Percentiles rank a stretch among this genome's conserved stretches.
These are phyloP conservation scores for Pentamera pediparva DNA, from an alignment of 53 echinoderm and acorn worm species.

Conservation along the genomic window DNA sequence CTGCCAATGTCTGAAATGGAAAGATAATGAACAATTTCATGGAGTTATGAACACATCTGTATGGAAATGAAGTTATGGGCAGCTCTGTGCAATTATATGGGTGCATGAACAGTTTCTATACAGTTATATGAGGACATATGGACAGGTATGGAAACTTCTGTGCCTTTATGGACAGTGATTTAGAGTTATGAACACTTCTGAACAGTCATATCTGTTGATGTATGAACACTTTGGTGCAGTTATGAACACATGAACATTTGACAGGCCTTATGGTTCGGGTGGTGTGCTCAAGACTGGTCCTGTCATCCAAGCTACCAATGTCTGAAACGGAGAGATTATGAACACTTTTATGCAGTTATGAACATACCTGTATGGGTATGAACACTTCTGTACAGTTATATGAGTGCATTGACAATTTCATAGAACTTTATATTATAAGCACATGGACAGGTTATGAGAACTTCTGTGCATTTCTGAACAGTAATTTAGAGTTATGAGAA, in stretches of 20 bases:
- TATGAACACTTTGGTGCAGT: no score
- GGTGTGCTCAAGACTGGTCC: conserved; percentile 56
- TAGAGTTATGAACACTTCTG: no score
- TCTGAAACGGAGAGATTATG: conserved; percentile 19
- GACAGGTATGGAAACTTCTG: neutral
- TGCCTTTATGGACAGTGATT: no score
- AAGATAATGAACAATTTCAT: neutral
- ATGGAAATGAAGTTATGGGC: neutral
- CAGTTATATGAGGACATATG: neutral
- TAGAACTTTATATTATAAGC: neutral
- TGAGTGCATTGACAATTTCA: no score
- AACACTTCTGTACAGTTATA: neutral
- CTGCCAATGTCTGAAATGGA: conserved; percentile 55
- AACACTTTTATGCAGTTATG: neutral
- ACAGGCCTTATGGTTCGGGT: conserved; percentile 74
- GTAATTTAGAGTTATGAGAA: no score
- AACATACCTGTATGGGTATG: neutral
- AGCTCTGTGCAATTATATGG: no score
- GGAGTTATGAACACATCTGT: no score
- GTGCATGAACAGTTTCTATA: neutral
- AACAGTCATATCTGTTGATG: no score
- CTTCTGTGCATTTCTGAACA: neutral
- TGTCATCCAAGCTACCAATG: conserved; percentile 72
- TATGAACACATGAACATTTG: no score
- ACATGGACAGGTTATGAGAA: neutral